Evolutionary conservation across 2,113 vertebrate genomes (phyloP).

Genomic region (Hemichromis elongatus): DNA sequence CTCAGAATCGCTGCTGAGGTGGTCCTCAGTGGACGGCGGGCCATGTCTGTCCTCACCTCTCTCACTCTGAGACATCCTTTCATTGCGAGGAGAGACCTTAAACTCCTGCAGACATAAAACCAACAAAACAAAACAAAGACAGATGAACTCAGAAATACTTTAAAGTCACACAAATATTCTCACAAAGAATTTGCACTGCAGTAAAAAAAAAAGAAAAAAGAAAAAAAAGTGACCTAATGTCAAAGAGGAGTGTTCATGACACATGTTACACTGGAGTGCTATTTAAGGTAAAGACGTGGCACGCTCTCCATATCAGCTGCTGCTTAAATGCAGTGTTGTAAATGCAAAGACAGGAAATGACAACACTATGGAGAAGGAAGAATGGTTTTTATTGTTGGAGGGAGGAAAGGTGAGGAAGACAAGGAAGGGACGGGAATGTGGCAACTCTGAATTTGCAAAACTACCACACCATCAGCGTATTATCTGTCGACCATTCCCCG

Average conservation of each 20-base stretch:
- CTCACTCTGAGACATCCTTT: slow-evolving; percentile 38
- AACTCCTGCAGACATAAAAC: slow-evolving; percentile 39
- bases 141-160: background rate
- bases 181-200: slow-evolving; percentile 15
- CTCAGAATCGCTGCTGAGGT: slow-evolving; percentile 76
- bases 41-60: slow-evolving; percentile 51
- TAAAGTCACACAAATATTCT: slow-evolving; percentile 1
- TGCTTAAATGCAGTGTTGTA: slow-evolving; percentile 44
- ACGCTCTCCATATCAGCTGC: slow-evolving; percentile 50
- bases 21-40: slow-evolving; percentile 60
- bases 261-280: slow-evolving; percentile 4
- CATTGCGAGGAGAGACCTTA: slow-evolving; percentile 51
- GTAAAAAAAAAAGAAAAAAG: slow-evolving; percentile 32
- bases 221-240: slow-evolving; percentile 26
- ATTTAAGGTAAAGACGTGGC: slow-evolving; percentile 53
- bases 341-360: slow-evolving; percentile 56
- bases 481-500: background rate
- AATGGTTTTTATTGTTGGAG: slow-evolving; percentile 48
- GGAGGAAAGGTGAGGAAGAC: slow-evolving; percentile 26
- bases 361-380: background rate
- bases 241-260: background rate
- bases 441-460: slow-evolving; percentile 36
- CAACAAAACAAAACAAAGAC: background rate
- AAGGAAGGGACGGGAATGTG: background rate
- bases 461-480: background rate